Evolutionary conservation across 2,797 vertebrate species (phyloP).

Genomic region (Mormyrops attenuatus): DNA sequence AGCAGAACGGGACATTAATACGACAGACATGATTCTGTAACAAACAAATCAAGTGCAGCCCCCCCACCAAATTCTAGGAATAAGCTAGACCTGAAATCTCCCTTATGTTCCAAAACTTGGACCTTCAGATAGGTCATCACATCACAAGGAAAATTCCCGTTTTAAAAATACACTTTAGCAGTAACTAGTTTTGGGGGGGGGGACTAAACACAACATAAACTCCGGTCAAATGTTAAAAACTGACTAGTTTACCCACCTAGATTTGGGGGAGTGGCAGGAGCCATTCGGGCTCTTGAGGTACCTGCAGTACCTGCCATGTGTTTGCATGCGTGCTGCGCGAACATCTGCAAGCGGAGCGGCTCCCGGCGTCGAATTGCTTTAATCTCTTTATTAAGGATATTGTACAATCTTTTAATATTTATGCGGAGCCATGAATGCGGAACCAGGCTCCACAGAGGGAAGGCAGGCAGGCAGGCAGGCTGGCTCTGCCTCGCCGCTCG

Average conservation of each 20-base stretch:
- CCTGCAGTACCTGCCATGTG: background rate
- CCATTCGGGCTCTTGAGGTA: background rate
- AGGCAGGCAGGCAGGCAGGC: background rate
- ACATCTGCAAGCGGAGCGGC: background rate
- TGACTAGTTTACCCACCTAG: background rate
- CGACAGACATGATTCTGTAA: background rate
- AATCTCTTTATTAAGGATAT: background rate
- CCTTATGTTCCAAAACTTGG: background rate
- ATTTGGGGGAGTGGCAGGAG: background rate
- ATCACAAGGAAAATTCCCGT: background rate
- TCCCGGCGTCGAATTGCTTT: background rate
- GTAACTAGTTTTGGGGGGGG: background rate
- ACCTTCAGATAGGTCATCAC: background rate
- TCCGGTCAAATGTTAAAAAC: background rate
- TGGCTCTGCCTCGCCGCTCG: background rate
- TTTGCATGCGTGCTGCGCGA: background rate
- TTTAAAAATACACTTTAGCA: background rate
- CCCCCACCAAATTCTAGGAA: background rate
- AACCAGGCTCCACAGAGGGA: background rate
- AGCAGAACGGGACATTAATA: background rate
- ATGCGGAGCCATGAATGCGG: background rate
- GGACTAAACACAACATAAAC: background rate
- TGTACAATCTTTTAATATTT: slow-evolving; percentile 11
- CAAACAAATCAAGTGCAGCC: background rate
- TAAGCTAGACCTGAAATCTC: background rate